A percentile compares a stretch with the other conserved stretches of the same genome.
These are phyloP conservation scores for Coregonus suidteri DNA, from an alignment of 2,797 vertebrate species.

Conservation along the genomic window DNA sequence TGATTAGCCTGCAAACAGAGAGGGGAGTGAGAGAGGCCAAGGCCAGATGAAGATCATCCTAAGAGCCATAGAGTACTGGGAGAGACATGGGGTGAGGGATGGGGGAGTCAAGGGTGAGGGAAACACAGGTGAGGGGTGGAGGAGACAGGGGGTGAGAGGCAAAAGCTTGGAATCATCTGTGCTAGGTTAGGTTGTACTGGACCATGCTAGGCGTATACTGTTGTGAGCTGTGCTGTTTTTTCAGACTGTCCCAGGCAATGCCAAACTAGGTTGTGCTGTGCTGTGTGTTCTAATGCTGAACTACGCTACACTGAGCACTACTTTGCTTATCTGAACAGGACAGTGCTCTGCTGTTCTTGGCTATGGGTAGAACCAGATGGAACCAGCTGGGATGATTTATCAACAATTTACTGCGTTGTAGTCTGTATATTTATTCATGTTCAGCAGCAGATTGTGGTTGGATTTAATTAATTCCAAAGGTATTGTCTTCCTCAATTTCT, in stretches of 20 bases:
- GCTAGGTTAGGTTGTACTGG: not conserved
- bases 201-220: not conserved
- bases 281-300: slow-evolving; percentile 7
- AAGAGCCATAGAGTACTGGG: slow-evolving; percentile 30
- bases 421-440: slow-evolving; percentile 57
- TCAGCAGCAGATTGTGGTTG: slow-evolving; percentile 46
- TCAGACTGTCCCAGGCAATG: not conserved
- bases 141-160: slow-evolving; percentile 10
- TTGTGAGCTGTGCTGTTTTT: not conserved
- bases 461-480: slow-evolving; percentile 41
- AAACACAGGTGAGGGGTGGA: not conserved
- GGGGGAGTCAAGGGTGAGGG: slow-evolving; percentile 12
- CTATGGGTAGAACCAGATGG: slow-evolving; percentile 65
- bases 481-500: not conserved
- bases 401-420: slow-evolving; percentile 56
- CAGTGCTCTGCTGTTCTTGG: not conserved
- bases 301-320: not conserved
- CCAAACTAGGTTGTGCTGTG: slow-evolving; percentile 31
- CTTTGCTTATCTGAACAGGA: not conserved
- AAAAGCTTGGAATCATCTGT: not conserved
- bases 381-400: slow-evolving; percentile 71
- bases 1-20: slow-evolving; percentile 36
- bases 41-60: slow-evolving; percentile 41
- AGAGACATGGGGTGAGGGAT: not conserved
- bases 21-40: slow-evolving; percentile 27